These are phyloP conservation scores for Steatocranus sp. DNA, from an alignment of 2,797 vertebrate species.

Conservation along the genomic window DNA sequence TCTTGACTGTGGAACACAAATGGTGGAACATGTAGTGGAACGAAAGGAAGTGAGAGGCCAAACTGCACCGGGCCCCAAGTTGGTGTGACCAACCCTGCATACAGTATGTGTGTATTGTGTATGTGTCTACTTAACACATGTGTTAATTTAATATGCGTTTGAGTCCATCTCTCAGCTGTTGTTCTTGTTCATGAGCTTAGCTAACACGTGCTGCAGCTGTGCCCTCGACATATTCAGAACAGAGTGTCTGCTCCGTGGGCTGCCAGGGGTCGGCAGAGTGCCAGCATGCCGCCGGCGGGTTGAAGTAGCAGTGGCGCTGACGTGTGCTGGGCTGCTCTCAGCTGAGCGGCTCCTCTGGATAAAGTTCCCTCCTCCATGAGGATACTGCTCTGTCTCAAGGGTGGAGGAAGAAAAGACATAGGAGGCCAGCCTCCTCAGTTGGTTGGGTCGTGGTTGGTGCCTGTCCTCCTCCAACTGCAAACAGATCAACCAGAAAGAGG, in stretches of 20 bases:
- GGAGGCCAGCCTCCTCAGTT: constrained; percentile 97
- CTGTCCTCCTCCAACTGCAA: constrained; percentile 94
- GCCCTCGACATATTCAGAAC: constrained; percentile 89
- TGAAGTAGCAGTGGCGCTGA: constrained; percentile 53
- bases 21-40: background rate
- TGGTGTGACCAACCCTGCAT: constrained; percentile 6
- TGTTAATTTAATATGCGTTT: background rate
- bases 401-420: constrained; percentile 99
- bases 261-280: constrained; percentile 80
- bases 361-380: constrained; percentile 88
- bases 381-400: constrained; percentile 97
- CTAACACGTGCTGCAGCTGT: constrained; percentile 96
- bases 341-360: constrained; percentile 99
- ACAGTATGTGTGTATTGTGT: background rate
- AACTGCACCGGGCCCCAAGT: background rate
- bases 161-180: constrained; percentile 59
- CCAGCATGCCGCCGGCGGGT: constrained; percentile 77
- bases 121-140: background rate
- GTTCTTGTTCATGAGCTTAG: constrained; percentile 95
- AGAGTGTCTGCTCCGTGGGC: constrained; percentile 93
- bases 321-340: constrained; percentile 95
- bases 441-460: constrained; percentile 90
- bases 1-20: background rate
- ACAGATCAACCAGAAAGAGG: constrained; percentile 91
- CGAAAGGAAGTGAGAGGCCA: background rate